Percentiles rank a stretch among this genome's conserved stretches.
phyloP scores from a whole-genome alignment of 2,888 invertebrate genomes.

The Lobophora halterata region DNA sequence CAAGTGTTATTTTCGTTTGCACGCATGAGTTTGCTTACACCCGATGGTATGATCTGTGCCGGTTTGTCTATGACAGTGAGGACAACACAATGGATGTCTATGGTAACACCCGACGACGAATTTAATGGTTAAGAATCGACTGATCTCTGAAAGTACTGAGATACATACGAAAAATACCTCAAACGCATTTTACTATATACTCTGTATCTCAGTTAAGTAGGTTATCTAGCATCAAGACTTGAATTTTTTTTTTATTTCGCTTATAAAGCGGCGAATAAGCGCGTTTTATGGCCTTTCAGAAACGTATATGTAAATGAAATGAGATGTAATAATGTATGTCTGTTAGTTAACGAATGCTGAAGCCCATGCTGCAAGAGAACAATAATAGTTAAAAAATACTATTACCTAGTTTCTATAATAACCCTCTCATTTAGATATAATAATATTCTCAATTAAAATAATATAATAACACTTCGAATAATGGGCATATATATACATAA shows the following conservation, averaged over 20 bases:
- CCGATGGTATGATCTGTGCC: slow-evolving; percentile 39
- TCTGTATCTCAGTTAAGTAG: too few species aligned
- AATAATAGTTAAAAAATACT: slow-evolving; percentile 25
- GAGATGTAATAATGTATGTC: slow-evolving; percentile 25
- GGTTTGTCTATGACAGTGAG: slow-evolving; percentile 70
- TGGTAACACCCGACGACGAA: slow-evolving; percentile 41
- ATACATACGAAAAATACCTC: too few species aligned
- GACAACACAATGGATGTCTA: slow-evolving; percentile 62
- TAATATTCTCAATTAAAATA: too few species aligned
- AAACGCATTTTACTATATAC: too few species aligned
- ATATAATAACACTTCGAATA: too few species aligned
- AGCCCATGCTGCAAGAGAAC: slow-evolving; percentile 59
- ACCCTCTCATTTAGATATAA: too few species aligned
- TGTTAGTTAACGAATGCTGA: slow-evolving; percentile 45
- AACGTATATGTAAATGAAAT: slow-evolving; percentile 24
- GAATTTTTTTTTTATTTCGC: too few species aligned
- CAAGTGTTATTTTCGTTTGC: slow-evolving; percentile 30
- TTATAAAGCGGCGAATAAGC: slow-evolving; percentile 25
- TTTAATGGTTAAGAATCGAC: slow-evolving; percentile 25
- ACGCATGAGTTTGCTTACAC: slow-evolving; percentile 45
- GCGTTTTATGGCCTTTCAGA: slow-evolving; percentile 27
- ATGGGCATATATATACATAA: too few species aligned
- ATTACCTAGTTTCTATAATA: background rate
- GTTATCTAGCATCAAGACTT: too few species aligned
- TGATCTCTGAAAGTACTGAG: slow-evolving; percentile 15